Conservation (phyloP, 2,113 vertebrate genomes). For the Hemiscyllium ocellatum region DNA sequence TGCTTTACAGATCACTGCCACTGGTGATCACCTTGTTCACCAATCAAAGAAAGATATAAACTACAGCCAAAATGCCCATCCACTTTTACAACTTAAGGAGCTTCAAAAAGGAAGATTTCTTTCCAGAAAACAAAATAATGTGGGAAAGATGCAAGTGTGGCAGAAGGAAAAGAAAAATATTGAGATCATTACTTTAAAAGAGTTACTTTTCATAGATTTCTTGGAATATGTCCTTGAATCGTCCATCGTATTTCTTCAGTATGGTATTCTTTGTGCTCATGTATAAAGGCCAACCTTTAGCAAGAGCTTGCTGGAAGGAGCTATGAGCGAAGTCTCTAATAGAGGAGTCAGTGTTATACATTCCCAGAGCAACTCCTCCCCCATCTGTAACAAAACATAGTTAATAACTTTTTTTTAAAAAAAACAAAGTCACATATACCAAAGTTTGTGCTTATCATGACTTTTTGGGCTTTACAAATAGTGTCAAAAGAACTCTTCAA, state of each 20-base stretch:
- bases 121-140: background rate
- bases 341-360: constrained; percentile 94
- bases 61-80: background rate
- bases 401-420: background rate
- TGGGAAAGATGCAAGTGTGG: background rate
- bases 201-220: constrained; percentile 93
- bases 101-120: background rate
- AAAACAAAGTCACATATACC: constrained; percentile 31
- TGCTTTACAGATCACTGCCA: background rate
- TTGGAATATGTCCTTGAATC: constrained; percentile 98
- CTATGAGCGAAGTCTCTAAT: constrained; percentile 94
- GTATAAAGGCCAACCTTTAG: constrained; percentile 82
- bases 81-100: background rate
- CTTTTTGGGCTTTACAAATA: background rate
- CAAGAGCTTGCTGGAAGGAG: constrained; percentile 89
- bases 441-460: background rate
- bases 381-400: constrained; percentile 55
- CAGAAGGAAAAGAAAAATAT: background rate
- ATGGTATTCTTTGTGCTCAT: constrained; percentile 99
- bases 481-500: background rate
- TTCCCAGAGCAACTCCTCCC: constrained; percentile 89
- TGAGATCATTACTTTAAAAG: background rate
- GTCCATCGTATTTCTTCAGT: constrained; percentile 90
- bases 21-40: background rate
- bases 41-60: background rate